A percentile compares a stretch with the other conserved stretches of the same genome.
These are phyloP conservation scores for Caenorhabditis latens DNA, from an alignment of 1,140 invertebrate genomes.

Conservation along the genomic window DNA sequence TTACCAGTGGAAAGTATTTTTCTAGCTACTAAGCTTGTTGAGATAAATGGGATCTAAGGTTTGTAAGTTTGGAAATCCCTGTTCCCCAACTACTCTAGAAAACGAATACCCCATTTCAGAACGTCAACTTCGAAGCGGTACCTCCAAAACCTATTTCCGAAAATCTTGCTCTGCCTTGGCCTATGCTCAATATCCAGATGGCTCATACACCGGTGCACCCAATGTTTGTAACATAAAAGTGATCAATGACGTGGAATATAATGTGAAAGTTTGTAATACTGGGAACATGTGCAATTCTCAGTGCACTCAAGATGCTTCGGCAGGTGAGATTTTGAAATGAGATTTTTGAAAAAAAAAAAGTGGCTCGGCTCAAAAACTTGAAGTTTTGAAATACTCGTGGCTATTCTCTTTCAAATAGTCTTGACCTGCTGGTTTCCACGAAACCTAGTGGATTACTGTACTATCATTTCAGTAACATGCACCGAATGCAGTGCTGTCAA, in stretches of 20 bases:
- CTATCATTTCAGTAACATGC: conserved; percentile 8
- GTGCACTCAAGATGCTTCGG: conserved; percentile 25
- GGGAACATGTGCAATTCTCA: conserved; percentile 55
- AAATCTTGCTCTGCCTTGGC: conserved; percentile 44
- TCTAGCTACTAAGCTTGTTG: too few relatives aligned
- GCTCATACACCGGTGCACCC: not conserved
- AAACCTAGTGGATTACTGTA: not conserved
- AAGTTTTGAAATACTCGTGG: too few relatives aligned
- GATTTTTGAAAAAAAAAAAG: too few relatives aligned
- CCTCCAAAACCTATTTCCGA: conserved; percentile 10
- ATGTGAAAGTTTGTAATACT: conserved; percentile 58
- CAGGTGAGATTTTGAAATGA: not conserved
- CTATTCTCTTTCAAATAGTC: too few relatives aligned
- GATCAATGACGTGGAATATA: conserved; percentile 60
- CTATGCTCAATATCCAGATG: conserved; percentile 59
- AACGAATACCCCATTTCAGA: not conserved
- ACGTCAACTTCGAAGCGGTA: conserved; percentile 8
- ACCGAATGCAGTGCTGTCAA: not conserved
- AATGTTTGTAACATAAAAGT: conserved; percentile 17
- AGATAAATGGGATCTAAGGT: too few relatives aligned
- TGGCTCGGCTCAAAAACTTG: too few relatives aligned
- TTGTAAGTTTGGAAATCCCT: too few relatives aligned
- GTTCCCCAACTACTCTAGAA: too few relatives aligned
- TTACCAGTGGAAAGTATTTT: too few relatives aligned
- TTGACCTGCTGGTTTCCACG: too few relatives aligned